Evolutionary conservation across 2,888 invertebrate species (phyloP).

Genomic region (Xestia sexstrigata): DNA sequence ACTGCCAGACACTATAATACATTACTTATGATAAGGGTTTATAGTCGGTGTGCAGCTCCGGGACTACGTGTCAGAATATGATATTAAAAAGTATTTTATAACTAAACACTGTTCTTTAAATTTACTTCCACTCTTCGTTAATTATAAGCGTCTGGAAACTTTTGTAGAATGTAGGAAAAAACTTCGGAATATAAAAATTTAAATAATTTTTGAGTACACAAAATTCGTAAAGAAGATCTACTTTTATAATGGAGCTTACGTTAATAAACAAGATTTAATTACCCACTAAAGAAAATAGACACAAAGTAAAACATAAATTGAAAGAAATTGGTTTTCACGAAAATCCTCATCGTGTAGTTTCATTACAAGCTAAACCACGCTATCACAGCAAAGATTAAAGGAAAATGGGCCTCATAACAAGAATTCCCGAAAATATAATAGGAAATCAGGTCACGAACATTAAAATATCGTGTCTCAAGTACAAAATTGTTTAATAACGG

Average conservation of each 20-base stretch:
- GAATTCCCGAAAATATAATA: conserved; percentile 31
- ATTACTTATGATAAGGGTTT: conserved; percentile 26
- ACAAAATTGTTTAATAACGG: conserved; percentile 59
- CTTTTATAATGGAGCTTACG: neutral
- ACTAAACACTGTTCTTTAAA: conserved; percentile 29
- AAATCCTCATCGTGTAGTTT: conserved; percentile 36
- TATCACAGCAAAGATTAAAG: conserved; percentile 46
- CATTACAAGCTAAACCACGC: conserved; percentile 29
- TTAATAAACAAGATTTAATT: conserved; percentile 3
- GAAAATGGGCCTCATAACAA: conserved; percentile 39
- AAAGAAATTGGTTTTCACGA: conserved; percentile 31
- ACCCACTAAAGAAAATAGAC: conserved; percentile 1
- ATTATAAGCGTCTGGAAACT: conserved; percentile 56
- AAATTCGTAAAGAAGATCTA: conserved; percentile 1
- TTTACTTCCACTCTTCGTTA: conserved; percentile 59
- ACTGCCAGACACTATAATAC: conserved; percentile 4
- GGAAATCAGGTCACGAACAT: conserved; percentile 34
- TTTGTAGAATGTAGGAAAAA: conserved; percentile 38
- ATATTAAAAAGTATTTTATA: conserved; percentile 38
- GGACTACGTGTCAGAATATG: conserved; percentile 34
- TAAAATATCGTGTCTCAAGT: conserved; percentile 49
- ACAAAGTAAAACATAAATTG: conserved; percentile 1
- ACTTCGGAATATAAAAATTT: neutral
- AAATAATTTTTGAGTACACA: conserved; percentile 6
- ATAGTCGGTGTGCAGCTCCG: conserved; percentile 38